A percentile compares a stretch with the other conserved stretches of the same genome.
Evolutionary conservation across 2,888 invertebrate species (phyloP).

Genomic region (Teleogryllus oceanicus): DNA sequence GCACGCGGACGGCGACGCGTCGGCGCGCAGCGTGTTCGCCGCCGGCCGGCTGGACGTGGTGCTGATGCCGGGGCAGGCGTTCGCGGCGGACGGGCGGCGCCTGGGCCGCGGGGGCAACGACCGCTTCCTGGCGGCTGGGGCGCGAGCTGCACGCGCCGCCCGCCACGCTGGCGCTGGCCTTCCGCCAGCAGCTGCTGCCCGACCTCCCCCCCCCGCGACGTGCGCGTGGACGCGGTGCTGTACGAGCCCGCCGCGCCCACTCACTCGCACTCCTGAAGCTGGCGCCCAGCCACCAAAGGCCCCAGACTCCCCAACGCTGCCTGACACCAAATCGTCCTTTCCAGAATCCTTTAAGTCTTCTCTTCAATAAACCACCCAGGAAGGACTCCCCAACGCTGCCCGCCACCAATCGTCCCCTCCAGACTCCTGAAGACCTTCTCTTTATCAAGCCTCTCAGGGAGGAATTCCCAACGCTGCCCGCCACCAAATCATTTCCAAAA

Average conservation of each 20-base stretch:
- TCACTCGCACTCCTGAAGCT: too few relatives aligned
- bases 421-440: too few relatives aligned
- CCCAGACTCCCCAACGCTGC: too few relatives aligned
- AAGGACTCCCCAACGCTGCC: too few relatives aligned
- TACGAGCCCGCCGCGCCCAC: too few relatives aligned
- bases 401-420: too few relatives aligned
- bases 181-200: conserved; percentile 75
- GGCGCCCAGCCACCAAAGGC: too few relatives aligned
- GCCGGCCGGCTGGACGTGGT: conserved; percentile 67
- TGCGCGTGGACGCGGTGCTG: conserved; percentile 63
- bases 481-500: too few relatives aligned
- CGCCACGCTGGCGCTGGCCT: conserved; percentile 62
- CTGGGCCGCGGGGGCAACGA: conserved; percentile 94
- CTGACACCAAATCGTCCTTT: too few relatives aligned
- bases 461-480: too few relatives aligned
- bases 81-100: conserved; percentile 66
- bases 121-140: conserved; percentile 57
- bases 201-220: conserved; percentile 72
- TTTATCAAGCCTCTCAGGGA: fast-evolving
- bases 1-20: not conserved
- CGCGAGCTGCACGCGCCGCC: conserved; percentile 26
- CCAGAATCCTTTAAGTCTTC: too few relatives aligned
- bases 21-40: not conserved
- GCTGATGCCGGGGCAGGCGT: conserved; percentile 87
- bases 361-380: too few relatives aligned